phyloP scores from a whole-genome alignment of 2,797 vertebrate genomes.

The Galagoides demidoff region DNA sequence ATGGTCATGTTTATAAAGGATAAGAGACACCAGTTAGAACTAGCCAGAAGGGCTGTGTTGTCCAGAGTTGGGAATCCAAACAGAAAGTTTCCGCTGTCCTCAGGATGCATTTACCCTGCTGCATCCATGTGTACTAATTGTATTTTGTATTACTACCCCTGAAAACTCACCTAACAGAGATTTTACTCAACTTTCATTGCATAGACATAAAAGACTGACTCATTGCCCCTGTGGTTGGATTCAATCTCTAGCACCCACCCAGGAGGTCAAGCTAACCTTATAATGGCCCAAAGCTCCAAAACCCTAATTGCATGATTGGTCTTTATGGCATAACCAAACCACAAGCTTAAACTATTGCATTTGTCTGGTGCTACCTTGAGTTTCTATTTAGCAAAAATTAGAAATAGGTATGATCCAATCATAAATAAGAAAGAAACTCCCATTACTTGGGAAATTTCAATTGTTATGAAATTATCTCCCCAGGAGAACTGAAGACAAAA shows the following conservation, averaged over 20 bases:
- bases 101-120: neutral
- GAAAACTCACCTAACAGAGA: neutral
- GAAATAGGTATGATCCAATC: neutral
- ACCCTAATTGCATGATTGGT: neutral
- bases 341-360: neutral
- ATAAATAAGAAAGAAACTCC: neutral
- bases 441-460: neutral
- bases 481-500: neutral
- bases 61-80: neutral
- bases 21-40: slow-evolving; percentile 16
- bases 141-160: neutral
- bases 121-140: neutral
- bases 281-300: neutral
- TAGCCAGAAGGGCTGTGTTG: neutral
- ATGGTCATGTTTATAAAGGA: neutral
- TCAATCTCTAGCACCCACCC: neutral
- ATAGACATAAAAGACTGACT: neutral
- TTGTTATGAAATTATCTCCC: neutral
- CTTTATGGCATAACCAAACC: neutral
- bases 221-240: neutral
- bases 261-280: neutral
- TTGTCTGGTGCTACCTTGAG: neutral
- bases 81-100: neutral
- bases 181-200: neutral
- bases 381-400: neutral